phyloP scores from a whole-genome alignment of 2,113 vertebrate genomes.

The Irena cyanogastra region DNA sequence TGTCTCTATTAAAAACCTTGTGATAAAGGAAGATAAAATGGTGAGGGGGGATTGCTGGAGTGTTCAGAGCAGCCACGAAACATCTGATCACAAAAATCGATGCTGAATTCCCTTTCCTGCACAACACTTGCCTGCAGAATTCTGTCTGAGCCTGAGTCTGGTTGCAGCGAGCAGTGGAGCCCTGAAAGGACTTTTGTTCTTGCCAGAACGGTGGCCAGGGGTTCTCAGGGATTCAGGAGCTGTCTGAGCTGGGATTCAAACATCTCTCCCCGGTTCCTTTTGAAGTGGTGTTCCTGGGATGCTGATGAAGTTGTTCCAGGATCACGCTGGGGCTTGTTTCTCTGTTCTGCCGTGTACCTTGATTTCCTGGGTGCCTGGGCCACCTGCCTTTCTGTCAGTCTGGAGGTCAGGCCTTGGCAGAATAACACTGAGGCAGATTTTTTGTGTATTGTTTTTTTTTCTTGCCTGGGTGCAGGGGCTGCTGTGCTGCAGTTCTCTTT shows the following conservation, averaged over 20 bases:
- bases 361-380: neutral
- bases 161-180: neutral
- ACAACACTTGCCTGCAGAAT: neutral
- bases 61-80: constrained; percentile 51
- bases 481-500: no score
- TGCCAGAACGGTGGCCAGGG: neutral
- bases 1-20: constrained; percentile 65
- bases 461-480: neutral
- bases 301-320: constrained; percentile 28
- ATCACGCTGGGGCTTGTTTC: neutral
- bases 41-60: constrained; percentile 45
- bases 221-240: constrained; percentile 17
- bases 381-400: neutral
- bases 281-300: neutral
- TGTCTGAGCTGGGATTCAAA: neutral
- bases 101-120: neutral
- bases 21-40: constrained; percentile 70
- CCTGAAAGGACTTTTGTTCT: constrained; percentile 23
- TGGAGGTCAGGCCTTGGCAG: neutral
- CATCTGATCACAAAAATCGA: constrained; percentile 63
- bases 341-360: neutral
- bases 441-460: neutral
- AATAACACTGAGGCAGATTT: neutral
- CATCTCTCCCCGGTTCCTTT: neutral
- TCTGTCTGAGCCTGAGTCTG: neutral